phyloP scores from a whole-genome alignment of 2,888 invertebrate species.

The Hirtodrosophila confusa region DNA sequence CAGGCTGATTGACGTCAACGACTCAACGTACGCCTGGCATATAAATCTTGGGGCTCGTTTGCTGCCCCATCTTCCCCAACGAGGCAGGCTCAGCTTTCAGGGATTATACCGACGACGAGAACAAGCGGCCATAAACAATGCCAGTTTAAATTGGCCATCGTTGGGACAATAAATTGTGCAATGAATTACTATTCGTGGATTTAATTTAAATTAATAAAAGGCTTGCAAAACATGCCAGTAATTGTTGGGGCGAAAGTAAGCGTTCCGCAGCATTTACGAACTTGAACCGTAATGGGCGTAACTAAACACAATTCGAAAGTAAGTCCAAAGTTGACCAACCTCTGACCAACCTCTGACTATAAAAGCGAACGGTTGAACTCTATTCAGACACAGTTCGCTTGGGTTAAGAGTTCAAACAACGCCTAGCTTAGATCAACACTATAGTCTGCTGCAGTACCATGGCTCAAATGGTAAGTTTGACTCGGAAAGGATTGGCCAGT shows the following conservation, averaged over 20 bases:
- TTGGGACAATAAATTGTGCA: conserved; percentile 78
- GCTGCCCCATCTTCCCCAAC: conserved; percentile 41
- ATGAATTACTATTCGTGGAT: conserved; percentile 71
- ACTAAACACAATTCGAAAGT: conserved; percentile 54
- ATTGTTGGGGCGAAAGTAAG: conserved; percentile 57
- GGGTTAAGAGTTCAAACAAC: conserved; percentile 54
- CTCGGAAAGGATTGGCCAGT: neutral
- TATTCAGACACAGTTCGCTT: conserved; percentile 60
- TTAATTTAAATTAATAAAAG: conserved; percentile 55
- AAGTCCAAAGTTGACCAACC: conserved; percentile 26
- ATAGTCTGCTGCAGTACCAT: conserved; percentile 59
- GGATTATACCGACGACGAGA: conserved; percentile 54
- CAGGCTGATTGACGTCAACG: conserved; percentile 82
- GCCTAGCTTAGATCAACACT: conserved; percentile 58
- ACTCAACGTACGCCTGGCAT: conserved; percentile 71
- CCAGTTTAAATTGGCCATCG: conserved; percentile 80
- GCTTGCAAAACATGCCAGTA: conserved; percentile 23
- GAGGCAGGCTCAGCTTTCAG: conserved; percentile 35
- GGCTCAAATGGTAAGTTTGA: conserved; percentile 68
- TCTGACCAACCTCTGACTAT: conserved; percentile 34
- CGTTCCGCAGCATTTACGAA: conserved; percentile 22
- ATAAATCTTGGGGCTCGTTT: conserved; percentile 77
- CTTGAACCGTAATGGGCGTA: conserved; percentile 48
- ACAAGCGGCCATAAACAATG: conserved; percentile 72
- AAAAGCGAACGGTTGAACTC: conserved; percentile 44